phyloP scores from a whole-genome alignment of 1,140 invertebrate species.

The Camponotus pennsylvanicus region DNA sequence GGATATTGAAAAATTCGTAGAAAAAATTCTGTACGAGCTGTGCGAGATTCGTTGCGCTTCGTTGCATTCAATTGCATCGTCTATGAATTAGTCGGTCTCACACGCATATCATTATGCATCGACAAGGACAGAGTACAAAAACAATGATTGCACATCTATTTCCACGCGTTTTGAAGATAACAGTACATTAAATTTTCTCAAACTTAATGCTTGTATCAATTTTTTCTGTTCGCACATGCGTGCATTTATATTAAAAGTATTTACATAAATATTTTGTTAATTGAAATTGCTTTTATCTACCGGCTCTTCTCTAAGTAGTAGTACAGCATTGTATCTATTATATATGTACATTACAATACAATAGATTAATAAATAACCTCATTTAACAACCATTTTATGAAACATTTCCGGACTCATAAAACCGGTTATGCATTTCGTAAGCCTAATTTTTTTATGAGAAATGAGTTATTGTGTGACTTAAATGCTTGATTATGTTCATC shows the following conservation, averaged over 20 bases:
- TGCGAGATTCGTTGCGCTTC: not conserved
- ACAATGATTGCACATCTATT: not conserved
- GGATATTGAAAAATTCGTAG: not conserved
- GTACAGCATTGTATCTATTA: not conserved
- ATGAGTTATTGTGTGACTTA: not conserved
- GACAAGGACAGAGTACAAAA: not conserved
- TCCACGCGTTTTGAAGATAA: not conserved
- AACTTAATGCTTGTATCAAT: not conserved
- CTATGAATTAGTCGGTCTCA: constrained; percentile 1
- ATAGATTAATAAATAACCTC: constrained; percentile 23
- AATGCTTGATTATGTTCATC: not conserved
- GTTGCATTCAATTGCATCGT: constrained; percentile 24
- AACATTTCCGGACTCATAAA: constrained; percentile 42
- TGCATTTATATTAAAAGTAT: not conserved
- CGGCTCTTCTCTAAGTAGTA: not conserved
- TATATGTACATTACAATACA: not conserved
- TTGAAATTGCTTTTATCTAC: constrained; percentile 4
- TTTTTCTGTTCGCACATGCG: not conserved
- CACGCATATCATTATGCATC: constrained; percentile 16
- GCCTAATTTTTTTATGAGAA: constrained; percentile 26
- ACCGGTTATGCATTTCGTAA: constrained; percentile 30
- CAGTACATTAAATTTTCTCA: not conserved
- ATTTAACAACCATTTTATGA: constrained; percentile 30
- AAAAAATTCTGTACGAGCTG: not conserved
- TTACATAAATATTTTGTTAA: not conserved